These are phyloP conservation scores for Diaperis boleti DNA, from an alignment of 2,888 invertebrate species.

Conservation along the genomic window DNA sequence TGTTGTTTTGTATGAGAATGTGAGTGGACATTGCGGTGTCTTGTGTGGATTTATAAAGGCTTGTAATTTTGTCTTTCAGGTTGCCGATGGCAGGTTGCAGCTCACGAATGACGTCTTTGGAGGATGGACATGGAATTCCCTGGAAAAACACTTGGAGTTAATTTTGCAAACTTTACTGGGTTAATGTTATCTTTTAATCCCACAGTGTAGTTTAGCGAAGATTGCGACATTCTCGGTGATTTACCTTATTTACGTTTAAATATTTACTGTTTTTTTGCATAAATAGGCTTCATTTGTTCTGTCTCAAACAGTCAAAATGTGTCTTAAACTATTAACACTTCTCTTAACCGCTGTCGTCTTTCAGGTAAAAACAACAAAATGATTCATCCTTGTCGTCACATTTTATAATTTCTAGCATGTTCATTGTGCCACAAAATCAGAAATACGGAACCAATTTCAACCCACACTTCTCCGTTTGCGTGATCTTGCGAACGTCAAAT, in stretches of 20 bases:
- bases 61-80: constrained; percentile 9
- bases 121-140: constrained; percentile 26
- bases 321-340: constrained; percentile 1
- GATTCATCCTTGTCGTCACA: background rate
- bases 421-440: background rate
- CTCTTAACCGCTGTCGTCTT: background rate
- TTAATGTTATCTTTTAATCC: background rate
- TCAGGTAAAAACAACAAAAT: constrained; percentile 6
- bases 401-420: background rate
- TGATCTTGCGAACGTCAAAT: constrained; percentile 6
- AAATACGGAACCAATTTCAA: background rate
- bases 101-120: constrained; percentile 2
- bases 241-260: constrained; percentile 9
- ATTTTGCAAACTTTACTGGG: background rate
- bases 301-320: constrained; percentile 10
- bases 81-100: constrained; percentile 7
- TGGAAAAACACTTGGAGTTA: constrained; percentile 5
- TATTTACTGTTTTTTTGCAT: constrained; percentile 1
- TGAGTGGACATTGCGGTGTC: constrained; percentile 9
- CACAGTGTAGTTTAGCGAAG: too few species aligned
- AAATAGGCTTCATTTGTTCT: background rate
- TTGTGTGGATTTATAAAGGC: constrained; percentile 3
- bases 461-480: constrained; percentile 12
- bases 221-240: background rate
- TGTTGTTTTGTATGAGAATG: constrained; percentile 11